These are phyloP conservation scores for Saguinus midas DNA, from an alignment of 2,113 vertebrate genomes.

Conservation along the genomic window DNA sequence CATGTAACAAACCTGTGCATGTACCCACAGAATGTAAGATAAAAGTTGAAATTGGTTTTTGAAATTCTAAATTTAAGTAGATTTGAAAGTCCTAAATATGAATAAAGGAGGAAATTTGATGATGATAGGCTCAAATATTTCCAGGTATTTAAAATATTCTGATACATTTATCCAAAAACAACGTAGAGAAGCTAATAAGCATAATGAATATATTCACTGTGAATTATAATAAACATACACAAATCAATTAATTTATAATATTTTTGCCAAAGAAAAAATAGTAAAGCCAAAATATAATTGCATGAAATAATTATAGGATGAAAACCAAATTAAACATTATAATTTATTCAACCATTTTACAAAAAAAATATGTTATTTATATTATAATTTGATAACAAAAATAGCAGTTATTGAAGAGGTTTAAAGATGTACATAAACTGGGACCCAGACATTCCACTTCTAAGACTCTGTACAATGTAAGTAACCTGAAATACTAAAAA, in stretches of 20 bases:
- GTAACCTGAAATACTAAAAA: background rate
- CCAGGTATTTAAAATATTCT: background rate
- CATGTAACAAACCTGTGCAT: too few relatives aligned
- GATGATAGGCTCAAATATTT: background rate
- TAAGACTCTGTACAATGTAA: background rate
- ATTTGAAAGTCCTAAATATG: background rate
- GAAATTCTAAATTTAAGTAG: background rate
- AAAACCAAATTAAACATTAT: background rate
- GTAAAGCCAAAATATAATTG: background rate
- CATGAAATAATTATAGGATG: background rate
- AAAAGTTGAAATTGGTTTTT: background rate
- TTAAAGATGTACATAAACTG: background rate
- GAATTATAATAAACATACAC: background rate
- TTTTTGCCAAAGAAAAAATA: background rate
- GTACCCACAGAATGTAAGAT: too few relatives aligned
- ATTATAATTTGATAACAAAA: background rate
- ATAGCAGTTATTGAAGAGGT: background rate
- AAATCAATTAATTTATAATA: background rate
- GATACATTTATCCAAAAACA: background rate
- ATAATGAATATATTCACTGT: background rate
- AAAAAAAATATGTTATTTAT: background rate
- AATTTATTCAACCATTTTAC: background rate
- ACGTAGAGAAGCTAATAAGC: background rate
- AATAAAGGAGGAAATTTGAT: background rate
- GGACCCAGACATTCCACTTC: background rate